Base-by-base conservation (phyloP, 2,888 invertebrate genomes). In the Sesamia inferens region DNA sequence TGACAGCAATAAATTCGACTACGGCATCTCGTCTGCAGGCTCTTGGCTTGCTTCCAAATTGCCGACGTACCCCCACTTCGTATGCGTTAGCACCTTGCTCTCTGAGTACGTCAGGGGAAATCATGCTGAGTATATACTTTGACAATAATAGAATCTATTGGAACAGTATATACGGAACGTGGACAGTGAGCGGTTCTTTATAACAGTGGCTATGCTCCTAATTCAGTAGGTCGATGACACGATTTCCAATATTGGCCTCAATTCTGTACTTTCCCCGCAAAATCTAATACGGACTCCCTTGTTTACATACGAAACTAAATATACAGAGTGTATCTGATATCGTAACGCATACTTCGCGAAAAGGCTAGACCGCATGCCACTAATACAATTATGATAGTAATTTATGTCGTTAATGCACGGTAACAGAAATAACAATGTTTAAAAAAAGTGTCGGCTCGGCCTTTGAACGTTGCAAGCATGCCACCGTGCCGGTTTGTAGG, bases 41-140 rank as follows among this genome's bases (percentile, higher is more conserved):
- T 65, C 47, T 59, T 85, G 85, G 85, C 80, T 39, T 13, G 5
- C 19, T 65, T 72, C 85, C 85, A 85, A 85, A 84, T 80, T 80
- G 76, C 68, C 55, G 24, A 74, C 76, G 62, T 64, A 73, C 67
- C 51, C 69, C 24, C 69, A 76, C 69, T 72, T 75, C 73, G 72
- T 65, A 76, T 71, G 81, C 66, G 74, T 83, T 74, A 63, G 72
- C 81, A 79, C 83, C 76, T 71, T 71, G 44, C 54, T 59, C 42
- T 58, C 39, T 68, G 47, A 24, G 39, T 61, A 58, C 19, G 59
- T 47, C 67, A 1, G 7, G 62, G 62, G 61, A 82, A 69, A 78
- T 67, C 63, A 71, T 48, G 63, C 42, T 31, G 14, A 58, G 6
- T 54, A 19, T 14, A 31, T 16, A 44, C 13, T 10, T n/a, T 44